Evolutionary conservation across 2,888 invertebrate species (phyloP).

Genomic region (Ashinkailepas kermadecensis): DNA sequence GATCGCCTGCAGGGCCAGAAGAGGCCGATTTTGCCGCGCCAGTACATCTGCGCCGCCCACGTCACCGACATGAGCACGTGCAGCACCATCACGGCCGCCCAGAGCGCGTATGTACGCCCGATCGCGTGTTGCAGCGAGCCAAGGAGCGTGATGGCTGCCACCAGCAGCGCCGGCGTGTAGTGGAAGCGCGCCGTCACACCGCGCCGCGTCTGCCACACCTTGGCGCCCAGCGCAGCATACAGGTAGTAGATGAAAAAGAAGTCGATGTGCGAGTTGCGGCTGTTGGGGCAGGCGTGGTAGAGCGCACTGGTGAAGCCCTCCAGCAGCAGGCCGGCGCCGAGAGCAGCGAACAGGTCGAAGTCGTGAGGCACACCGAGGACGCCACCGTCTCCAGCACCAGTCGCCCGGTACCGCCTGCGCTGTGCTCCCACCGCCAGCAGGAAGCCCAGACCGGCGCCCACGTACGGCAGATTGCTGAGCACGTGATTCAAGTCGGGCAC

Average conservation of each 20-base stretch:
- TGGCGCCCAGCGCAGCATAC: conserved; percentile 19
- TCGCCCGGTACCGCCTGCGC: not conserved
- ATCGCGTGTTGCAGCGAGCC: conserved; percentile 17
- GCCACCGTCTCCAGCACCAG: not conserved
- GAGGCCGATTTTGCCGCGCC: not conserved
- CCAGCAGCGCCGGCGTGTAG: conserved; percentile 19
- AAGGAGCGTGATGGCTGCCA: conserved; percentile 21
- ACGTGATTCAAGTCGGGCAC: conserved; percentile 43
- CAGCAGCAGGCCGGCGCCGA: conserved; percentile 32
- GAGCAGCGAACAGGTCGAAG: conserved; percentile 29
- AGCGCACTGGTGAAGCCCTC: conserved; percentile 32
- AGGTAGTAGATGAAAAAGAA: conserved; percentile 28
- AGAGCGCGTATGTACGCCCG: not conserved
- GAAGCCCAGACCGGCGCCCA: conserved; percentile 42
- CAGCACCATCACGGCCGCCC: conserved; percentile 7
- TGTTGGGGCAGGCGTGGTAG: conserved; percentile 29
- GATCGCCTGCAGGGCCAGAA: not conserved
- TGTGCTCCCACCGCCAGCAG: conserved; percentile 38
- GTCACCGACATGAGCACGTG: not conserved
- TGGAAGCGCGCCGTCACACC: conserved; percentile 19
- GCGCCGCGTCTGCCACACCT: conserved; percentile 27
- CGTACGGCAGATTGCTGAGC: conserved; percentile 44
- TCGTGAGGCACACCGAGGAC: conserved; percentile 10
- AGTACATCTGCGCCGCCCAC: conserved; percentile 19
- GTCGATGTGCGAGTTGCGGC: conserved; percentile 26